A percentile compares a stretch with the other conserved stretches of the same genome.
Conservation (phyloP, 2,888 invertebrate genomes). For the Nephrotoma appendiculata region DNA sequence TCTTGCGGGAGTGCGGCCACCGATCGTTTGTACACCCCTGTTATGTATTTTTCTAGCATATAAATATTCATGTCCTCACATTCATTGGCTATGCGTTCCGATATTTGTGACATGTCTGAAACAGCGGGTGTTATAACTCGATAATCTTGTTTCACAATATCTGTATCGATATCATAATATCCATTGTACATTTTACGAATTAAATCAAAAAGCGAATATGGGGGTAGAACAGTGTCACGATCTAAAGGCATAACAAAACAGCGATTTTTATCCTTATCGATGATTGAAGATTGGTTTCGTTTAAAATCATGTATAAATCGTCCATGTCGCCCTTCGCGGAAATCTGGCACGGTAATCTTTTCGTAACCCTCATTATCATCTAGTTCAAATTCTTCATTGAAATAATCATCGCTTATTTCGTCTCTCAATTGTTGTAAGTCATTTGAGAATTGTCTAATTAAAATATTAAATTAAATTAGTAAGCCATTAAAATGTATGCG, state of each 20-base stretch:
- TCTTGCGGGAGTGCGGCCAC: conserved; percentile 31
- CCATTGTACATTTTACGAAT: conserved; percentile 64
- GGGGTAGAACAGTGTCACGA: conserved; percentile 58
- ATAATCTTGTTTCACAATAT: conserved; percentile 61
- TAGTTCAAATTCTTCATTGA: conserved; percentile 72
- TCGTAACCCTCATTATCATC: conserved; percentile 60
- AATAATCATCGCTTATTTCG: conserved; percentile 32
- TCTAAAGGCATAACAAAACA: conserved; percentile 90
- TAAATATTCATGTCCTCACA: conserved; percentile 60
- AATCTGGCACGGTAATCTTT: conserved; percentile 75
- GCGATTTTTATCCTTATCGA: conserved; percentile 55
- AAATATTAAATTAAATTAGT: not conserved
- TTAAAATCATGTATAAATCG: conserved; percentile 89
- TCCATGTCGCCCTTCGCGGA: conserved; percentile 64
- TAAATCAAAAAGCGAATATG: conserved; percentile 64
- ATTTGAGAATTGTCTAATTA: conserved; percentile 14
- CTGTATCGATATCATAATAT: conserved; percentile 70
- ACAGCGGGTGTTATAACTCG: conserved; percentile 57
- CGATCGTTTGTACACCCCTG: conserved; percentile 47
- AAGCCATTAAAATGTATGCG: not conserved
- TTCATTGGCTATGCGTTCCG: conserved; percentile 53
- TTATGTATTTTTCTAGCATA: conserved; percentile 49
- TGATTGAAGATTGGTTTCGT: conserved; percentile 56
- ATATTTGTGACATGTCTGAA: conserved; percentile 44
- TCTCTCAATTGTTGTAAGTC: conserved; percentile 13